A percentile compares a stretch with the other conserved stretches of the same genome.
Evolutionary conservation across 64 coral and sea anemone genomes (phyloP).

Genomic region (Acropora yongei): DNA sequence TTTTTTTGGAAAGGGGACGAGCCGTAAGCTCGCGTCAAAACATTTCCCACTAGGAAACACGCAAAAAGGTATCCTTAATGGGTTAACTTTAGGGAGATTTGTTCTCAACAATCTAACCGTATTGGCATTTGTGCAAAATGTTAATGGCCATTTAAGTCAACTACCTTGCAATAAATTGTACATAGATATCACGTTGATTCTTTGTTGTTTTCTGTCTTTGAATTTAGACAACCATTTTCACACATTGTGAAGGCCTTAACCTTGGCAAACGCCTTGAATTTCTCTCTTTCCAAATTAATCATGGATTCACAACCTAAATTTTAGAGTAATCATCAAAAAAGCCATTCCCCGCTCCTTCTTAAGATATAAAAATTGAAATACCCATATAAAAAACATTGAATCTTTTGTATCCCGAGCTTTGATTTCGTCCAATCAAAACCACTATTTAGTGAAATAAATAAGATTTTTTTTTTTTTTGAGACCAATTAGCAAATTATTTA

Average conservation of each 20-base stretch:
- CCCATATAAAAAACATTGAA: background rate
- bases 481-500: background rate
- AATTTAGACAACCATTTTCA: background rate
- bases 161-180: conserved; percentile 1
- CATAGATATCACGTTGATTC: background rate
- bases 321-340: background rate
- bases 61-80: too few species aligned
- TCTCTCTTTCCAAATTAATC: too few species aligned
- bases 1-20: too few species aligned
- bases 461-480: background rate
- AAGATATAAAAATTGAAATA: background rate
- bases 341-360: background rate
- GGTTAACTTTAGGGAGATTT: too few species aligned
- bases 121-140: too few species aligned
- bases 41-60: too few species aligned
- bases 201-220: background rate
- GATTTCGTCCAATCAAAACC: background rate
- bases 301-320: background rate
- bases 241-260: background rate
- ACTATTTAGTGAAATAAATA: conserved; percentile 9
- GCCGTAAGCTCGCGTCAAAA: too few species aligned
- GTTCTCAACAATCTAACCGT: background rate
- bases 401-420: background rate
- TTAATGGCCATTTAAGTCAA: too few species aligned
- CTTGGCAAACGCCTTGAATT: too few species aligned